A percentile compares a stretch with the other conserved stretches of the same genome.
Conservation (phyloP, 53 echinoderm and acorn worm species). For the Crossaster papposus region DNA sequence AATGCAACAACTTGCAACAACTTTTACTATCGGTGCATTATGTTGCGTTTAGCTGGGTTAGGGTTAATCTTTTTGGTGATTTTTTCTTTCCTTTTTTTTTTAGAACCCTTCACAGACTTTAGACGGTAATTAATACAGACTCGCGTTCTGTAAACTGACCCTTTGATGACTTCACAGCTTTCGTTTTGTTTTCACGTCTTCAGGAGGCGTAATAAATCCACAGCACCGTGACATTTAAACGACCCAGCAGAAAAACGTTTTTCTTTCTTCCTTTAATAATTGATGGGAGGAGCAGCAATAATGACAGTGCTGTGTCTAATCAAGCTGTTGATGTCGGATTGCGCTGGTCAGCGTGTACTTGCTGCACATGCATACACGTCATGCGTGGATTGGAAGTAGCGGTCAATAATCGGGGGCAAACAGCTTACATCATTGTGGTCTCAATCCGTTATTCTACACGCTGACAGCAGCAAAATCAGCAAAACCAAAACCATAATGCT, state of each 20-base stretch:
- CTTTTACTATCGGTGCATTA: too few species aligned
- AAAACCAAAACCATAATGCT: too few species aligned
- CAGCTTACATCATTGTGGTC: not conserved
- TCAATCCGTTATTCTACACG: too few species aligned
- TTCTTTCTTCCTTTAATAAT: not conserved
- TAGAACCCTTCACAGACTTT: not conserved
- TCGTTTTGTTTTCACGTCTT: not conserved
- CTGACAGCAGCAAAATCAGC: too few species aligned
- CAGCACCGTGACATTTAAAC: not conserved
- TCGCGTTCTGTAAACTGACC: not conserved
- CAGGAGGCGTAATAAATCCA: not conserved
- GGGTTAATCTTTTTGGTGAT: not conserved
- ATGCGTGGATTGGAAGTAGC: not conserved
- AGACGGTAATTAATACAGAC: not conserved
- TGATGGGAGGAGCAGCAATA: not conserved
- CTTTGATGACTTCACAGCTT: not conserved
- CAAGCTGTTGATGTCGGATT: not conserved
- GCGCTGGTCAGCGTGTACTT: not conserved
- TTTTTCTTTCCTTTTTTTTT: not conserved
- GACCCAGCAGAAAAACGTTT: not conserved
- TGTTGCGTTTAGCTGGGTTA: too few species aligned
- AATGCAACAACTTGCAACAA: too few species aligned
- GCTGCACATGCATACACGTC: not conserved
- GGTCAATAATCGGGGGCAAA: not conserved
- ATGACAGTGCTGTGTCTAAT: constrained; percentile 1